These are phyloP conservation scores for Rutilus rutilus DNA, from an alignment of 2,113 vertebrate species.

Conservation along the genomic window DNA sequence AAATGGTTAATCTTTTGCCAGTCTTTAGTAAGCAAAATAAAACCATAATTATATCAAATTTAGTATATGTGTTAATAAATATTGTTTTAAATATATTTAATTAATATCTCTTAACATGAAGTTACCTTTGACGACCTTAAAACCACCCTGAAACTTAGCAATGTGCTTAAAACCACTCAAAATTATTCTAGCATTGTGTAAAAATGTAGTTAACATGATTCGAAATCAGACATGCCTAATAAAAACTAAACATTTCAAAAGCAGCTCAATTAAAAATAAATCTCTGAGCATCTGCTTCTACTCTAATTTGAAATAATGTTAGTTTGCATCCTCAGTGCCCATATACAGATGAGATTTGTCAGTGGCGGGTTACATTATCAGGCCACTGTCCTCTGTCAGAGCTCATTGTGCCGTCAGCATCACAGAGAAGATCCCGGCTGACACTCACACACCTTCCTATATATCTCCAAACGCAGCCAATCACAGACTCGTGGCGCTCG, in stretches of 20 bases:
- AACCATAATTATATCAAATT: too few species aligned
- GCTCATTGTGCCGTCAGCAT: conserved; percentile 49
- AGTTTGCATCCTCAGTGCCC: not conserved
- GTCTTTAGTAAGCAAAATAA: too few species aligned
- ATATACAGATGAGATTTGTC: conserved; percentile 44
- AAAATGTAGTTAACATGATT: not conserved
- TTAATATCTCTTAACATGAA: too few species aligned
- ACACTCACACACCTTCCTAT: conserved; percentile 58
- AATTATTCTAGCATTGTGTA: not conserved
- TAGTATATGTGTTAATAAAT: too few species aligned
- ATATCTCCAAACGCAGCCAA: conserved; percentile 54
- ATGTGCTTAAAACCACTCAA: not conserved
- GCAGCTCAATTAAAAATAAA: not conserved
- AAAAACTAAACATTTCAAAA: not conserved
- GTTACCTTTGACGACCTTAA: too few species aligned
- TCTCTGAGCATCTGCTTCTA: not conserved
- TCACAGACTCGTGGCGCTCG: conserved; percentile 30
- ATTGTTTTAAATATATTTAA: too few species aligned
- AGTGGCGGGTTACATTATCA: conserved; percentile 11
- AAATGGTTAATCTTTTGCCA: too few species aligned
- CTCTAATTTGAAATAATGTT: not conserved
- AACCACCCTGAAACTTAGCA: not conserved
- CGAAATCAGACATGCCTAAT: not conserved
- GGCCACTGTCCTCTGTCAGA: conserved; percentile 55
- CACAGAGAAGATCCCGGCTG: conserved; percentile 44